Evolutionary conservation across 2,888 invertebrate species (phyloP), one percentile per base, ranked within the genome.

Genomic region (Malthinus flaveolus): DNA sequence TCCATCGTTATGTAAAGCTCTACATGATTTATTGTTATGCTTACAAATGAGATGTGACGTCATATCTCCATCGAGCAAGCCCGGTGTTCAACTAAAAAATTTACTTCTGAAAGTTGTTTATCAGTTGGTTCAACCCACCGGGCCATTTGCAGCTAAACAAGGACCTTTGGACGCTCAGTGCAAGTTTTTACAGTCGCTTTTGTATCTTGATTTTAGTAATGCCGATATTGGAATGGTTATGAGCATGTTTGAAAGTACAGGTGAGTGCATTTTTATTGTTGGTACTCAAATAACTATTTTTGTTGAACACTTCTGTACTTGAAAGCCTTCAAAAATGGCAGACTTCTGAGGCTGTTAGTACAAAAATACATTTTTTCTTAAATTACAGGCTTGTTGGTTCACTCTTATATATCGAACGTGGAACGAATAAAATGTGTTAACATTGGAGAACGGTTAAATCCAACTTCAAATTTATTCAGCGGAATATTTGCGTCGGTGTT

Each of bases 151-250:
- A 70, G 84, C 85, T 46, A 80, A 85, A 68, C 82, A 87, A 71
- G 85, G 86, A 61, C 88, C 91, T 59, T 77, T 93, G 70, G 87
- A 91, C 84, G 87, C 91, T 50, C 87, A 91, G 73, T 89, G 87
- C 72, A 86, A 87, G 72, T 81, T 90, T 55, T 79, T 90, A 23
- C 87, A 87, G 48, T 84, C 86, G 46, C 77, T 91, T 61, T 78
- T 87, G 9, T 83, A 85, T 69, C 81, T 87, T 6, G 84, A 87
- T 66, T 89, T 87, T 71, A 82, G 84, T 12, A 85, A 87, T 65
- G 85, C 87, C 7, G 89, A 91, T 73, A 79, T 89, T 34, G 84
- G 84, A 64, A 87, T 88, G 10, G 87, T 87, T 1, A 85, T 90
- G 76, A 89, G 86, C 70, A 87, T 90, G 52, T 83, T 89, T 11